Conservation (phyloP, 2,113 vertebrate genomes). For the Rhea pennata region DNA sequence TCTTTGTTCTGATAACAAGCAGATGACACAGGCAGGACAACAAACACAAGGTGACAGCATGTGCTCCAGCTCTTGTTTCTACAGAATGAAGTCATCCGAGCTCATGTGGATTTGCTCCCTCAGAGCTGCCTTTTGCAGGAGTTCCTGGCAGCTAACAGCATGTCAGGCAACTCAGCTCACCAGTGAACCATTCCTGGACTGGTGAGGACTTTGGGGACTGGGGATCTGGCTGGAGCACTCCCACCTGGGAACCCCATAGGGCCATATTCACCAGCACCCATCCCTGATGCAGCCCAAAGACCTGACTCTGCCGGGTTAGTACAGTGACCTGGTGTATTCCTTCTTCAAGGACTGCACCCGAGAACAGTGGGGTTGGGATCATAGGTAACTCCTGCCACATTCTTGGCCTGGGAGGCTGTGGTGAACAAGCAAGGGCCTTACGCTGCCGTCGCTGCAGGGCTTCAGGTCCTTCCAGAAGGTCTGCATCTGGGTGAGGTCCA, state of each 20-base stretch:
- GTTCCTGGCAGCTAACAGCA: background rate
- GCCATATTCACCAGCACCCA: background rate
- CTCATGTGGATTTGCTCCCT: background rate
- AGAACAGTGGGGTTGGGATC: background rate
- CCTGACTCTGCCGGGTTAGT: background rate
- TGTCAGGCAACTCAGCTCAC: background rate
- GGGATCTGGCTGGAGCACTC: background rate
- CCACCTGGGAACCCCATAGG: background rate
- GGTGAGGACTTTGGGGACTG: background rate
- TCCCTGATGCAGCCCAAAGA: background rate
- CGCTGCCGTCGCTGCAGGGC: conserved; percentile 98
- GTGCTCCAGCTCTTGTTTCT: background rate
- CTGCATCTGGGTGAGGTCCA: conserved; percentile 98
- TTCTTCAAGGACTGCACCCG: rapidly evolving
- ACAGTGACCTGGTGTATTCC: too few relatives aligned
- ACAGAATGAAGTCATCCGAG: background rate
- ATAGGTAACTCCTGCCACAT: background rate
- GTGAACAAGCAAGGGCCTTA: conserved; percentile 76
- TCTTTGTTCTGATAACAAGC: too few relatives aligned
- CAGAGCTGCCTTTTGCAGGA: background rate
- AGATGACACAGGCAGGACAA: too few relatives aligned
- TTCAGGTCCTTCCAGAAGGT: conserved; percentile 99
- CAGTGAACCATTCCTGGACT: background rate
- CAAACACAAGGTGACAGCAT: too few relatives aligned
- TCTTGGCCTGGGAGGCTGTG: too few relatives aligned